phyloP scores from a whole-genome alignment of 2,888 invertebrate genomes.

The Heteropelma amictum region DNA sequence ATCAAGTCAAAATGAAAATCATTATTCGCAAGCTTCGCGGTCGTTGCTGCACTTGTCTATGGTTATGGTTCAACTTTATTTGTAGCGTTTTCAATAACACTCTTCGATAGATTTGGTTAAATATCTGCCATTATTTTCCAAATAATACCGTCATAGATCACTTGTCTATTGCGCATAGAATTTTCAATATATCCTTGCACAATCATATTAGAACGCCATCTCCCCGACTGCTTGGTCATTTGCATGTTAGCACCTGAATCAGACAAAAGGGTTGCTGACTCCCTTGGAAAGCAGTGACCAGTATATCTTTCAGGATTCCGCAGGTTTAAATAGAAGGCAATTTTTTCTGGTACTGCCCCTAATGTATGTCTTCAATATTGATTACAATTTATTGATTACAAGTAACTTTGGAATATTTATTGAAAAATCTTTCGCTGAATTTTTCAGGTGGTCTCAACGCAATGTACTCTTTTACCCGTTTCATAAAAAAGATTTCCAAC shows the following conservation, averaged over 20 bases:
- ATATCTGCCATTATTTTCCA: no score
- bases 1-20: slow-evolving; percentile 9
- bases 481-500: slow-evolving; percentile 32
- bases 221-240: slow-evolving; percentile 8
- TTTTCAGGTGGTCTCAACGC: slow-evolving; percentile 21
- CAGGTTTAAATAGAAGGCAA: not conserved
- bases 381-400: not conserved
- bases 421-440: slow-evolving; percentile 23
- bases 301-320: slow-evolving; percentile 6
- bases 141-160: slow-evolving; percentile 16
- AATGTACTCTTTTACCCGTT: slow-evolving; percentile 21
- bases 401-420: not conserved
- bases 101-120: no score
- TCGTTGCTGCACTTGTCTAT: slow-evolving; percentile 20
- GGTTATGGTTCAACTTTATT: slow-evolving; percentile 4
- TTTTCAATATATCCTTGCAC: slow-evolving; percentile 18
- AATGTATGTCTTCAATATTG: not conserved
- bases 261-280: slow-evolving; percentile 1
- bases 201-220: slow-evolving; percentile 11
- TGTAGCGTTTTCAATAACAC: slow-evolving; percentile 7
- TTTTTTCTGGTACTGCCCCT: not conserved
- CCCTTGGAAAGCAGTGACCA: slow-evolving; percentile 19
- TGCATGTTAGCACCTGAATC: slow-evolving; percentile 16
- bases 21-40: slow-evolving; percentile 14
- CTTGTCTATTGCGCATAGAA: slow-evolving; percentile 1